Percentiles rank a stretch among this genome's conserved stretches.
Evolutionary conservation across 2,888 invertebrate species (phyloP).

Genomic region (Spodoptera picta): DNA sequence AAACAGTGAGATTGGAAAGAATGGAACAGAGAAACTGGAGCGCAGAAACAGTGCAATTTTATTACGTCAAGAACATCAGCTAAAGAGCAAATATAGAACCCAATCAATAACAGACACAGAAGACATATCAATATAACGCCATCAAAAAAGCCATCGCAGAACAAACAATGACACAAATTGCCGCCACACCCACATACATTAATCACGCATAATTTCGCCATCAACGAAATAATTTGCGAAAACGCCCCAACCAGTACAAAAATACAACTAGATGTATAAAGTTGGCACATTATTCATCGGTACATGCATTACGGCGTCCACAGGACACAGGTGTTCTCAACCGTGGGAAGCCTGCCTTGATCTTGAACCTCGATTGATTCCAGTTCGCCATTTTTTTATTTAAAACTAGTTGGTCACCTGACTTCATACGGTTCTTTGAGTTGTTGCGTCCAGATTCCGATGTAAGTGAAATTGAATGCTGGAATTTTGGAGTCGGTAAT

Average conservation of each 20-base stretch:
- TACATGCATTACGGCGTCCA: constrained; percentile 33
- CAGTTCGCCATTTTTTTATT: constrained; percentile 62
- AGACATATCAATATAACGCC: no score
- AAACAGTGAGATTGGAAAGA: no score
- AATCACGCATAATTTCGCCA: neutral
- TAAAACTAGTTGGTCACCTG: constrained; percentile 40
- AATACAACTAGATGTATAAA: constrained; percentile 41
- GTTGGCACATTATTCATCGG: constrained; percentile 40
- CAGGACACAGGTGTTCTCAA: constrained; percentile 79
- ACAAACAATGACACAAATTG: constrained; percentile 6
- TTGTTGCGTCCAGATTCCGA: neutral
- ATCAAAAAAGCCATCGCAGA: no score
- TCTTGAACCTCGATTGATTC: constrained; percentile 71
- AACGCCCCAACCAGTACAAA: constrained; percentile 9
- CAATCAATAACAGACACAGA: no score
- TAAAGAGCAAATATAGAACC: no score
- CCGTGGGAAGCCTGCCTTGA: constrained; percentile 82
- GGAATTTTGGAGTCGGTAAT: neutral
- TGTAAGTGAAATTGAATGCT: neutral
- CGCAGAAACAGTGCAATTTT: no score
- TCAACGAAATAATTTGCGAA: constrained; percentile 29
- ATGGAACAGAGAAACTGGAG: no score
- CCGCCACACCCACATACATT: neutral
- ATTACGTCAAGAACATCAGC: no score
- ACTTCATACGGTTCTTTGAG: constrained; percentile 30